Evolutionary conservation across 2,113 vertebrate species (phyloP).

Genomic region (Amazona guildingii): DNA sequence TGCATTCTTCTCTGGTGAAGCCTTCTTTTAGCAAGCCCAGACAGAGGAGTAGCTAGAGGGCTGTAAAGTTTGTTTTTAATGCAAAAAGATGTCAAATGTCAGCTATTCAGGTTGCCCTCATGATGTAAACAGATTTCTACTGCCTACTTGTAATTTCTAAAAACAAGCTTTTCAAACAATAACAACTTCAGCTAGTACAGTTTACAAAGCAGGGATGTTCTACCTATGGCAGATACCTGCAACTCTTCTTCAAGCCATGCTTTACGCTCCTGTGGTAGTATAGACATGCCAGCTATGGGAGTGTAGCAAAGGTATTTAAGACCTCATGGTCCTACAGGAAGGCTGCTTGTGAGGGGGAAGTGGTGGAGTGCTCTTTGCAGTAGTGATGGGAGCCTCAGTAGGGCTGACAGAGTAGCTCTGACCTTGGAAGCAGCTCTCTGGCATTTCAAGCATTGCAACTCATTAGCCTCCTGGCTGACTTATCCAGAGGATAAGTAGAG

Average conservation of each 20-base stretch:
- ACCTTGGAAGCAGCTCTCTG: neutral
- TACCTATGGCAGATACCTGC: neutral
- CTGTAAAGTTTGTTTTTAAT: neutral
- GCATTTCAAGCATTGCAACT: neutral
- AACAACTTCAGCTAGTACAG: neutral
- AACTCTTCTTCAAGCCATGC: neutral
- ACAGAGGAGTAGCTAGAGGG: neutral
- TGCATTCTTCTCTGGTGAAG: neutral
- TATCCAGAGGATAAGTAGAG: neutral
- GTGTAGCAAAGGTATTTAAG: neutral
- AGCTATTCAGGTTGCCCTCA: neutral
- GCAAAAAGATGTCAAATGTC: neutral
- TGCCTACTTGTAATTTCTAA: neutral
- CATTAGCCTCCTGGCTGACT: neutral
- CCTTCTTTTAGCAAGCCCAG: neutral
- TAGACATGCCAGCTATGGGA: fast-evolving
- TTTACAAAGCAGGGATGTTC: neutral
- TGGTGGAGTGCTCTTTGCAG: neutral
- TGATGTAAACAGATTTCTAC: neutral
- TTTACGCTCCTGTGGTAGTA: neutral
- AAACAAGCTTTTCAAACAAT: neutral
- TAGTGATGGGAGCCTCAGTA: fast-evolving
- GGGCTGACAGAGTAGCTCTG: neutral
- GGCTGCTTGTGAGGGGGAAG: neutral
- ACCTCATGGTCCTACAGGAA: neutral